Evolutionary conservation across 2,888 invertebrate genomes (phyloP).

Genomic region (Ypsolopha scabrella): DNA sequence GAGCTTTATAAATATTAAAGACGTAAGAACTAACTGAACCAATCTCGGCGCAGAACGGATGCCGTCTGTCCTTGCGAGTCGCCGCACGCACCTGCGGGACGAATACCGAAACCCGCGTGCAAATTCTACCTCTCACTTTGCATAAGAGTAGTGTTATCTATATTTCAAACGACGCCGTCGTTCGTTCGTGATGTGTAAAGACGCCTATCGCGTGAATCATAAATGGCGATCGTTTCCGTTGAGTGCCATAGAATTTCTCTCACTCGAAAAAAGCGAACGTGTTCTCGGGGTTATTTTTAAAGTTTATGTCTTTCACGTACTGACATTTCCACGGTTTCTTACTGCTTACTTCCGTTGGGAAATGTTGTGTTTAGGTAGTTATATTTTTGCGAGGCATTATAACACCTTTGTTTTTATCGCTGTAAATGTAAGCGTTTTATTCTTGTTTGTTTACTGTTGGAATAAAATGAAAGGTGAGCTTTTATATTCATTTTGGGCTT

Average conservation of each 20-base stretch:
- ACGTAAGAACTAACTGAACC: constrained; percentile 48
- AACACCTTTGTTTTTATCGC: not conserved
- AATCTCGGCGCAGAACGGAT: constrained; percentile 49
- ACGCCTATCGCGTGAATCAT: constrained; percentile 56
- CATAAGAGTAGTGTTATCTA: constrained; percentile 53
- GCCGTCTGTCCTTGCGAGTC: constrained; percentile 43
- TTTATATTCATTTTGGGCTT: too few relatives aligned
- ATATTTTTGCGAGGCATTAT: not conserved
- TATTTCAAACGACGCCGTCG: constrained; percentile 38
- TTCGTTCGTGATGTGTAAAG: constrained; percentile 41
- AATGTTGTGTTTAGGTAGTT: not conserved
- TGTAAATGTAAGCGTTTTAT: too few relatives aligned
- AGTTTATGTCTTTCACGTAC: constrained; percentile 14
- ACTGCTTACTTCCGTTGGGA: not conserved
- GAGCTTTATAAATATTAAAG: constrained; percentile 62
- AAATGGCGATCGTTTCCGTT: constrained; percentile 51
- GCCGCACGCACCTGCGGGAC: constrained; percentile 38
- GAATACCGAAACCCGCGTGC: constrained; percentile 32
- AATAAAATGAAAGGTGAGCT: too few relatives aligned
- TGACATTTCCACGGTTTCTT: constrained; percentile 19
- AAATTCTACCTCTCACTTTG: constrained; percentile 52
- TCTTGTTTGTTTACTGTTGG: too few relatives aligned
- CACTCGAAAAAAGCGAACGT: constrained; percentile 19
- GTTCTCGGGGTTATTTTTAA: constrained; percentile 22
- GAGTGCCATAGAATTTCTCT: constrained; percentile 36